Evolutionary conservation across 1,140 invertebrate species (phyloP).

Genomic region (Drosophila albomicans): DNA sequence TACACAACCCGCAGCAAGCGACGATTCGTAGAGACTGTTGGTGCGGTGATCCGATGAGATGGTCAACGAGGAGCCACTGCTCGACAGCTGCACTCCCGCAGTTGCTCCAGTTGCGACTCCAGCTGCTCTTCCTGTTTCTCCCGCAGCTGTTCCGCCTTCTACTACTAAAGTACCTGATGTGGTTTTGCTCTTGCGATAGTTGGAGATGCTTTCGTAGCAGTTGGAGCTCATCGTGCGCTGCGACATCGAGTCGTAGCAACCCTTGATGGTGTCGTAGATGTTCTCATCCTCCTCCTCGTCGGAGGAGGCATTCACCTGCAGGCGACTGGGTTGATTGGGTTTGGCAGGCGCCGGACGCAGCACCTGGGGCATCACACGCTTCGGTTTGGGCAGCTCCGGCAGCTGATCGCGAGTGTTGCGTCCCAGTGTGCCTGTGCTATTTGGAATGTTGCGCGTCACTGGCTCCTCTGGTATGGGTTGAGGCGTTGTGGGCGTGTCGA

Average conservation of each 20-base stretch:
- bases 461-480: constrained; percentile 12
- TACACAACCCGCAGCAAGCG: constrained; percentile 68
- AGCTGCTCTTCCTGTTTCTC: constrained; percentile 60
- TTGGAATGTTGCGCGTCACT: constrained; percentile 17
- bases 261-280: constrained; percentile 87
- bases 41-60: constrained; percentile 88
- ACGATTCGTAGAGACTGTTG: constrained; percentile 88
- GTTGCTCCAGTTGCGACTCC: constrained; percentile 43
- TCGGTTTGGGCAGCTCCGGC: constrained; percentile 76
- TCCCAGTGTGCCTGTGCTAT: constrained; percentile 46
- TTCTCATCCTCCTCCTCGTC: constrained; percentile 85
- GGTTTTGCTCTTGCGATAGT: constrained; percentile 78
- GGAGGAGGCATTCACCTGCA: neutral
- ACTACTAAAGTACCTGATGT: constrained; percentile 1
- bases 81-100: constrained; percentile 85
- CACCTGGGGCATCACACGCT: constrained; percentile 63
- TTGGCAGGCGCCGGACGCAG: constrained; percentile 62
- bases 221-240: constrained; percentile 85
- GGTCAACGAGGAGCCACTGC: constrained; percentile 86
- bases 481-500: constrained; percentile 52
- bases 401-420: constrained; percentile 78
- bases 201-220: constrained; percentile 87
- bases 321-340: constrained; percentile 34
- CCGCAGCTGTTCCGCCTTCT: constrained; percentile 56
- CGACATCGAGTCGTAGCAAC: constrained; percentile 78